Evolutionary conservation across 2,888 invertebrate species (phyloP), one percentile per base, ranked within the genome.

Genomic region (Thereva unica): DNA sequence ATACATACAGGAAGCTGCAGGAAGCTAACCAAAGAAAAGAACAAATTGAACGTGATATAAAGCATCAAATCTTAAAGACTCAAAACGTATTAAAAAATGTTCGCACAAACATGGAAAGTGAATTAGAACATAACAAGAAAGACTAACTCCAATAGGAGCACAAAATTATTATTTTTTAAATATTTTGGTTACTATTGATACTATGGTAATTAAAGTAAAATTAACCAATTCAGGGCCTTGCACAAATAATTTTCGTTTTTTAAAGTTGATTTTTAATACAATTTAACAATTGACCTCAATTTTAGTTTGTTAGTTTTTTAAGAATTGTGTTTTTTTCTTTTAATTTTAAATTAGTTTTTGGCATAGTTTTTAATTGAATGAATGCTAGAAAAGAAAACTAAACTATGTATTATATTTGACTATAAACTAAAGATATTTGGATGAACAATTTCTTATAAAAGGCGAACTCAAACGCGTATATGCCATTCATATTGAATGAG

Each of bases 41-140:
- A 75, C 89, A 88, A 78, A 89, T 93, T 42, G 92, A 93, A 78
- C 89, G 89, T 75, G 91, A 92, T 52, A 92, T 94, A 76, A 90
- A 90, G 77, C 86, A 87, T 74, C 90, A 92, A 80, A 88, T 92
- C 73, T 87, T 89, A 75, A 90, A 90, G 81, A 91, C 91, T 35
- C 89, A 90, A 72, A 87, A 88, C 73, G 90, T 91, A 56, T 82
- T 92, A 69, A 86, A 88, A 68, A 87, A 88, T 80, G 91, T 90
- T 47, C 86, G 90, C 71, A 88, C 88, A 67, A 90, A 90, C 76
- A 83, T 91, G 77, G 89, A 89, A 77, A 82, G 81, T 71, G 78
- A 79, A 67, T 75, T 77, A 71, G 55, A 64, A 34, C 42, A 23
- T 7, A 38, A 41, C 23, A 64, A 64, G 40, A 40, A 40, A 49